Evolutionary conservation across 2,113 vertebrate species (phyloP).

Genomic region (Megaleporinus macrocephalus): DNA sequence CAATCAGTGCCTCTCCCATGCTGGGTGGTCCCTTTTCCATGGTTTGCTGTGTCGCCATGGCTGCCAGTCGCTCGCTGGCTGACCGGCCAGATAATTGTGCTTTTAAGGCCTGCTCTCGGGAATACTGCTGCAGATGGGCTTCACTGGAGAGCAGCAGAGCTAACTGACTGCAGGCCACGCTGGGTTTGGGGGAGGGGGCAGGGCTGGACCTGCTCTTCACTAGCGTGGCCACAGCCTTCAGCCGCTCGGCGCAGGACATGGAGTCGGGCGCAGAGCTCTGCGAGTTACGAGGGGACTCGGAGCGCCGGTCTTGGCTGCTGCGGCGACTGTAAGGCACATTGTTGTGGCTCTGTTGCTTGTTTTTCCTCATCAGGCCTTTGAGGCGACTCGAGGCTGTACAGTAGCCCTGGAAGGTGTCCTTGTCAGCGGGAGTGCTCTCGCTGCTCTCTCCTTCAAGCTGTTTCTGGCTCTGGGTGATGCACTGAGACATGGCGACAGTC

Average conservation of each 20-base stretch:
- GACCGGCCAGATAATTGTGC: slow-evolving; percentile 89
- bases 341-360: slow-evolving; percentile 86
- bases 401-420: slow-evolving; percentile 88
- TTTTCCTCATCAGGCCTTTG: slow-evolving; percentile 93
- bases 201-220: slow-evolving; percentile 93
- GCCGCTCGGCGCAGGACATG: slow-evolving; percentile 88
- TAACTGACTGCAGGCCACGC: slow-evolving; percentile 94
- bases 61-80: slow-evolving; percentile 93
- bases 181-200: slow-evolving; percentile 92
- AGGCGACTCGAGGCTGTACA: slow-evolving; percentile 91
- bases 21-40: slow-evolving; percentile 87
- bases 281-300: slow-evolving; percentile 83
- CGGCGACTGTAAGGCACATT: slow-evolving; percentile 82
- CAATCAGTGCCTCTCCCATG: slow-evolving; percentile 72
- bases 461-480: slow-evolving; percentile 65
- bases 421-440: slow-evolving; percentile 79
- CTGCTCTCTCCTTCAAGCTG: slow-evolving; percentile 71
- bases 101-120: slow-evolving; percentile 94
- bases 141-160: slow-evolving; percentile 96
- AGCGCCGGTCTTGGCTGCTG: slow-evolving; percentile 79
- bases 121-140: slow-evolving; percentile 97
- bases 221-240: slow-evolving; percentile 95
- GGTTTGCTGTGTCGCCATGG: slow-evolving; percentile 87
- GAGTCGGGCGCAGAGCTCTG: slow-evolving; percentile 82
- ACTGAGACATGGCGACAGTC: slow-evolving; percentile 93